Evolutionary conservation across 2,113 vertebrate genomes (phyloP), one percentile per base, ranked within the genome.

Genomic region (Mustela lutreola): DNA sequence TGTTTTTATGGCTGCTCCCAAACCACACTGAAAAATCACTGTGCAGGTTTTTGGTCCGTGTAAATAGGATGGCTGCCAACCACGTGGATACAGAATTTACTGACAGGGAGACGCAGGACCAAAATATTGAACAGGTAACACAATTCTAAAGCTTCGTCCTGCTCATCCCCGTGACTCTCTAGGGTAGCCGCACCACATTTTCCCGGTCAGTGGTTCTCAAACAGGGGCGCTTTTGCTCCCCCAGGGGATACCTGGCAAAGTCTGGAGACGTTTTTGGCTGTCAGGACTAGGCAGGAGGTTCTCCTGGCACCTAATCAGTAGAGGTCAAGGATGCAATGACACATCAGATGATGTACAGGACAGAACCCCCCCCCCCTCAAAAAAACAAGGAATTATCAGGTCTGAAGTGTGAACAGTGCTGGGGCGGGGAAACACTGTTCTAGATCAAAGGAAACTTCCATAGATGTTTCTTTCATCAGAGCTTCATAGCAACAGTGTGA

Each of bases 1-100:
- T 98, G 97, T 85, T 97, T 97, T 97, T 93, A 96, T 71, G 86
- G 91, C 96, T 89, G 81, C 85, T 97, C 91, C 92, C 85, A 90
- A 97, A 75, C 84, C 67, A 63, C 4, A 16, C 78, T 91, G 96
- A 87, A 93, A 96, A 95, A 91, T 88, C 88, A 70, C 63, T 60
- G 21, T 11, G 63, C 58, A n/a, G 65, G 83, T 39, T 85, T 89
- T 80, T 21, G 62, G 42, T 63, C 91, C 58, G 2, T 76, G 73
- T 93, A 86, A 93, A 93, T 63, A 73, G 80, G 50, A 70, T 58
- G 75, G 87, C 80, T 79, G 39, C 24, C 81, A 94, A 56, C 12
- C 2, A 22, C 1, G 2, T 24, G 65, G 88, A 62, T 21, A 39
- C 2, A 14, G 67, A 39, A 36, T 67, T 65, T 79, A 67, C 75